These are phyloP conservation scores for Tichodroma muraria DNA, from an alignment of 2,113 vertebrate species.

Conservation along the genomic window DNA sequence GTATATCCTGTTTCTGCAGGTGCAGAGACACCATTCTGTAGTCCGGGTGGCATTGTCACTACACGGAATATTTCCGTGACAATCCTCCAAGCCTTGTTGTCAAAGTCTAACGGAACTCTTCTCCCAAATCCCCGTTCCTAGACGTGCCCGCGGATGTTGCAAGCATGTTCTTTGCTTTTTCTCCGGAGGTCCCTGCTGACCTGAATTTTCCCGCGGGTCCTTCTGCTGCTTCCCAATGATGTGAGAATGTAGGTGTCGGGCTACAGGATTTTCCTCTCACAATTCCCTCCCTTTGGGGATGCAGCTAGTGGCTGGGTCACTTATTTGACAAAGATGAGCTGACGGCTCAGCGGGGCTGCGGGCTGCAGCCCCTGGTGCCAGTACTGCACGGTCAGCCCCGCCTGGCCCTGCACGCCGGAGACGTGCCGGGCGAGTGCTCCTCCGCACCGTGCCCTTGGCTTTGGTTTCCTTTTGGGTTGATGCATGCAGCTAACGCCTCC, in stretches of 20 bases:
- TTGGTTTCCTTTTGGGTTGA: not conserved
- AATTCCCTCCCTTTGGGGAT: not conserved
- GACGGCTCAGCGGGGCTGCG: not conserved
- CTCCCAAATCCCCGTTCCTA: not conserved
- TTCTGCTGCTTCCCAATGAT: not conserved
- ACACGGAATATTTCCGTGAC: not conserved
- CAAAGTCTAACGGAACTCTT: not conserved
- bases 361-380: not conserved
- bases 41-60: not conserved
- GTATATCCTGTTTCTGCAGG: not conserved
- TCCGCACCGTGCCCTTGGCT: not conserved
- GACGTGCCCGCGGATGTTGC: rapidly evolving
- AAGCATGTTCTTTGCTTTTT: not conserved
- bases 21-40: not conserved
- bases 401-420: not conserved
- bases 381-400: not conserved
- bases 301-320: not conserved
- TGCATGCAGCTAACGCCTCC: not conserved
- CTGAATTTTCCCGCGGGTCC: not conserved
- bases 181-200: not conserved
- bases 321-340: not conserved
- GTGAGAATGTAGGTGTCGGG: not conserved
- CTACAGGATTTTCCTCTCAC: not conserved
- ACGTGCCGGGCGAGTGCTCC: not conserved
- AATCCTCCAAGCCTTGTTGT: not conserved